Evolutionary conservation across 1,140 invertebrate species (phyloP).

Genomic region (Ganaspis sp.): DNA sequence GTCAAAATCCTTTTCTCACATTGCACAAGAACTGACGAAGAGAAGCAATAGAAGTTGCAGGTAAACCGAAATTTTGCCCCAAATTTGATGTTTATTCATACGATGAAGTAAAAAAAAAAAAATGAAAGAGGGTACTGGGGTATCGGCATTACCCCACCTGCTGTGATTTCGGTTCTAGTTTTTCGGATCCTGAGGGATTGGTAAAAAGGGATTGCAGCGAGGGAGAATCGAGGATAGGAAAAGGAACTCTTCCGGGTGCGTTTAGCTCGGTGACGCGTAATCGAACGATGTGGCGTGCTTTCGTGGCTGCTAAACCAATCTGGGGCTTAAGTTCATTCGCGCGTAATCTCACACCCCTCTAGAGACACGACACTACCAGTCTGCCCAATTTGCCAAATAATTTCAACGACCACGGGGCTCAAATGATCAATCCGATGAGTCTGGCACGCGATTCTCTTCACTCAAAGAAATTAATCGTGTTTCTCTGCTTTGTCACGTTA

Average conservation of each 20-base stretch:
- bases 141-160: constrained; percentile 69
- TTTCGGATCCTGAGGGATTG: constrained; percentile 41
- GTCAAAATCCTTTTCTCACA: constrained; percentile 73
- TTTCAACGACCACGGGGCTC: constrained; percentile 57
- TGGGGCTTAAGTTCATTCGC: constrained; percentile 69
- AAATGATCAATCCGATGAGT: constrained; percentile 68
- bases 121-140: constrained; percentile 39
- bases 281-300: constrained; percentile 67
- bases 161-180: constrained; percentile 46
- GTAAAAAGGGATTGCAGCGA: constrained; percentile 32
- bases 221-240: constrained; percentile 53
- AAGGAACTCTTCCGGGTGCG: constrained; percentile 53
- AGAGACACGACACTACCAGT: constrained; percentile 34
- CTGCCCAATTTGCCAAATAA: constrained; percentile 70
- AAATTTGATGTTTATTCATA: constrained; percentile 59
- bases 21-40: constrained; percentile 48
- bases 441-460: constrained; percentile 51
- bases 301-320: constrained; percentile 75
- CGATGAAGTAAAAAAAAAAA: constrained; percentile 37
- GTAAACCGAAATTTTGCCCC: constrained; percentile 62
- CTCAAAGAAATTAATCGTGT: constrained; percentile 33
- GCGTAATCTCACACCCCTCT: constrained; percentile 63
- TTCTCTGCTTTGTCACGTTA: neutral
- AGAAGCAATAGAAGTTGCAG: constrained; percentile 45
- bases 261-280: constrained; percentile 73